These are phyloP conservation scores for Tiliqua scincoides DNA, from an alignment of 2,113 vertebrate species.

Conservation along the genomic window DNA sequence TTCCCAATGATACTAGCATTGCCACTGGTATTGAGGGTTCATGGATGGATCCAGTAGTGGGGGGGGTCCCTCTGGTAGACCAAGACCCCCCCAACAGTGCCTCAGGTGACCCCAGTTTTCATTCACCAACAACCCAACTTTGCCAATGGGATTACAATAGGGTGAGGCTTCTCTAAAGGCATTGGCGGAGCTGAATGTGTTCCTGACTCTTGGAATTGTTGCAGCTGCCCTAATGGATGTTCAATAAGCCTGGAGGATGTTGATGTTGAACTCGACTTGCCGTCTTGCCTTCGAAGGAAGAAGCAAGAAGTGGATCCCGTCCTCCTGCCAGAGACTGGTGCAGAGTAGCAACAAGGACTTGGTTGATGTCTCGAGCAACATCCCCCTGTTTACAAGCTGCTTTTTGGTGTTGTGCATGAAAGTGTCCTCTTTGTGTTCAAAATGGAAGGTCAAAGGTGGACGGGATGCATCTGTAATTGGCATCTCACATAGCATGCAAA, in stretches of 20 bases:
- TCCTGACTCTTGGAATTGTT: background rate
- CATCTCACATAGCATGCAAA: background rate
- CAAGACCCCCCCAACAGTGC: too few species aligned
- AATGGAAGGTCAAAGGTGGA: background rate
- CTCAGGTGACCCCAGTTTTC: too few species aligned
- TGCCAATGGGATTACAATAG: background rate
- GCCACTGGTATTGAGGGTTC: too few species aligned
- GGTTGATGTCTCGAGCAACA: background rate
- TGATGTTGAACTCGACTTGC: slow-evolving; percentile 61
- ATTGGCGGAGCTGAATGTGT: background rate
- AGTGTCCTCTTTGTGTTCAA: fast-evolving
- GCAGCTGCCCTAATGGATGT: slow-evolving; percentile 61
- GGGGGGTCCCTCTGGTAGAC: too few species aligned
- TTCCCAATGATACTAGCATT: too few species aligned
- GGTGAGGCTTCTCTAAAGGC: background rate
- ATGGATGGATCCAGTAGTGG: too few species aligned
- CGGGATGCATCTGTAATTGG: background rate
- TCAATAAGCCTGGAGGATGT: slow-evolving; percentile 44
- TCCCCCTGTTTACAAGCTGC: background rate
- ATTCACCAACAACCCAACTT: background rate
- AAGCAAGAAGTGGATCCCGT: background rate
- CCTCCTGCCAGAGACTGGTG: slow-evolving; percentile 33
- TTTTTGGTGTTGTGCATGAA: background rate
- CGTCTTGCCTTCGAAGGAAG: slow-evolving; percentile 43
- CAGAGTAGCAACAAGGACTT: slow-evolving; percentile 39